A percentile compares a stretch with the other conserved stretches of the same genome.
Conservation (phyloP, 2,888 invertebrate species). For the Molorchus minor region DNA sequence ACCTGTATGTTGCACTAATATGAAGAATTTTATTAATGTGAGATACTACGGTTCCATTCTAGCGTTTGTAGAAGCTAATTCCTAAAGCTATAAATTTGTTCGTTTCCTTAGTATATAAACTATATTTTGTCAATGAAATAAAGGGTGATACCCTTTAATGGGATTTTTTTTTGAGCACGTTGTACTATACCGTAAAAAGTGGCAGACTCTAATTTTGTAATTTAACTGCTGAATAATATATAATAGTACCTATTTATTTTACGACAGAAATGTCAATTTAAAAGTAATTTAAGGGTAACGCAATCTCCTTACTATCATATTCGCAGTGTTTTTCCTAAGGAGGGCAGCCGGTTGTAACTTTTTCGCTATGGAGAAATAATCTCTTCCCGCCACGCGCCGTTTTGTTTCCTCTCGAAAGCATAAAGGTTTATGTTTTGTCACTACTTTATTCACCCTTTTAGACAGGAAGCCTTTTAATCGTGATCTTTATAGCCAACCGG, state of each 20-base stretch:
- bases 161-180: too few species aligned
- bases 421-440: slow-evolving; percentile 14
- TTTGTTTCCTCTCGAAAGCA: neutral
- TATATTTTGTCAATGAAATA: too few species aligned
- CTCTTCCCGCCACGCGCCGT: neutral
- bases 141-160: too few species aligned
- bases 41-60: too few species aligned
- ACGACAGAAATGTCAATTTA: neutral
- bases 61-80: too few species aligned
- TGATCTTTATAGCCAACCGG: slow-evolving; percentile 14
- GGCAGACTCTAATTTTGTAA: neutral
- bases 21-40: too few species aligned
- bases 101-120: too few species aligned
- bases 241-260: neutral
- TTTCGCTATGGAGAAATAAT: neutral
- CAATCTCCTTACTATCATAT: too few species aligned
- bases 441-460: slow-evolving; percentile 14
- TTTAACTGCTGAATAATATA: neutral
- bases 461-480: slow-evolving; percentile 4
- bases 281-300: too few species aligned
- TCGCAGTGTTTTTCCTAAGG: neutral
- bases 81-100: too few species aligned
- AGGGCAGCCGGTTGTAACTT: neutral
- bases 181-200: neutral
- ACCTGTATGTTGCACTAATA: too few species aligned